A percentile compares a stretch with the other conserved stretches of the same genome.
Conservation (phyloP, 2,888 invertebrate species). For the Apotomis capreana region DNA sequence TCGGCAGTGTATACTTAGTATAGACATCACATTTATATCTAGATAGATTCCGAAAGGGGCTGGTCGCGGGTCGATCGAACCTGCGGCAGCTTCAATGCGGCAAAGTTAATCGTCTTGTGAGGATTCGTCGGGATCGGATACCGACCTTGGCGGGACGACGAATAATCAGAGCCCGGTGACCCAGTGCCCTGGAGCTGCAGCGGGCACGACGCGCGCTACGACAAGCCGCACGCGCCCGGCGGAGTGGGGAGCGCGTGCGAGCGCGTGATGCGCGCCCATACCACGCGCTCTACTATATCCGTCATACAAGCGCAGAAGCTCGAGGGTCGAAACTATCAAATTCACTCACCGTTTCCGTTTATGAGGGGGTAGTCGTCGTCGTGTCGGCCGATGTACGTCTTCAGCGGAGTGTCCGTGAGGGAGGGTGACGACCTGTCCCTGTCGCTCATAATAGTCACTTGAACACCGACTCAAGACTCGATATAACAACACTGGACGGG, state of each 20-base stretch:
- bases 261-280: slow-evolving; percentile 53
- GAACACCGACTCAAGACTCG: slow-evolving; percentile 40
- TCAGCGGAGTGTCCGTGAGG: slow-evolving; percentile 93
- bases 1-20: slow-evolving; percentile 21
- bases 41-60: slow-evolving; percentile 59
- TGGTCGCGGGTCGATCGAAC: slow-evolving; percentile 71
- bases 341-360: slow-evolving; percentile 87
- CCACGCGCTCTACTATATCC: slow-evolving; percentile 42
- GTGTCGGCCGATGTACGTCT: slow-evolving; percentile 93
- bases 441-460: slow-evolving; percentile 92
- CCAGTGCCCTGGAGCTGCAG: slow-evolving; percentile 51
- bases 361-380: slow-evolving; percentile 91
- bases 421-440: slow-evolving; percentile 95
- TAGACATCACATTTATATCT: slow-evolving; percentile 48
- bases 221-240: slow-evolving; percentile 45
- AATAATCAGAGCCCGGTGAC: slow-evolving; percentile 46
- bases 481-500: slow-evolving; percentile 66
- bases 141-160: slow-evolving; percentile 40
- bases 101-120: slow-evolving; percentile 60
- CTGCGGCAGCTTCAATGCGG: slow-evolving; percentile 73
- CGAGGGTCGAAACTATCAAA: slow-evolving; percentile 48
- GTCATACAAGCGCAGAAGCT: slow-evolving; percentile 31
- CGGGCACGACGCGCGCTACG: slow-evolving; percentile 47
- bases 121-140: slow-evolving; percentile 49
- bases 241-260: slow-evolving; percentile 50